Evolutionary conservation across 2,888 invertebrate species (phyloP).

Genomic region (Acrocyrtus sp.): DNA sequence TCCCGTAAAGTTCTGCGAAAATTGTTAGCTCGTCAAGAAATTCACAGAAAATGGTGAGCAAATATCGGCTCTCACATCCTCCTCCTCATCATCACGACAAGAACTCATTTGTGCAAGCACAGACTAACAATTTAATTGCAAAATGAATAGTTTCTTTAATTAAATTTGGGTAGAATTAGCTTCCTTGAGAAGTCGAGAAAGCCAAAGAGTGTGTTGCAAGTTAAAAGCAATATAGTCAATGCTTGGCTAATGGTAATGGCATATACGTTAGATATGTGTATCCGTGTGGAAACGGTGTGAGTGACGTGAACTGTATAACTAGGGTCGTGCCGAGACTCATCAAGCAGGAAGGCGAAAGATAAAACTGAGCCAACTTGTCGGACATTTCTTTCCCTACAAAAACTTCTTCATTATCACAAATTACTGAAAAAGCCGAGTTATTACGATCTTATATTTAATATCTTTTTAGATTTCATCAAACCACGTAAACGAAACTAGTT

Average conservation of each 20-base stretch:
- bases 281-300: slow-evolving; percentile 9
- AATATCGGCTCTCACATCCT: no score
- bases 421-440: slow-evolving; percentile 32
- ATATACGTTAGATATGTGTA: not conserved
- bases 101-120: slow-evolving; percentile 21
- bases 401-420: slow-evolving; percentile 38
- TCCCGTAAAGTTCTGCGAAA: slow-evolving; percentile 31
- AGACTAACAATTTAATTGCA: slow-evolving; percentile 28
- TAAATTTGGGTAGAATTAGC: slow-evolving; percentile 5
- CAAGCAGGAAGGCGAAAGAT: no score
- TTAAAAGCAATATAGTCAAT: no score
- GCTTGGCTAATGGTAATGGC: no score
- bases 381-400: slow-evolving; percentile 19
- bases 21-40: slow-evolving; percentile 11
- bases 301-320: no score
- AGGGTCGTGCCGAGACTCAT: no score
- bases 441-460: slow-evolving; percentile 22
- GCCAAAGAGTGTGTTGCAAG: no score
- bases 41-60: no score
- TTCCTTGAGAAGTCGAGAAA: no score
- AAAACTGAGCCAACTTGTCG: slow-evolving; percentile 7
- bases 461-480: slow-evolving; percentile 18
- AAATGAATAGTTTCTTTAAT: slow-evolving; percentile 2
- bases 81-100: slow-evolving; percentile 9
- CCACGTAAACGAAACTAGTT: slow-evolving; percentile 31